Base-by-base conservation (phyloP, 2,888 invertebrate species). In the Bombyx huttoni region DNA sequence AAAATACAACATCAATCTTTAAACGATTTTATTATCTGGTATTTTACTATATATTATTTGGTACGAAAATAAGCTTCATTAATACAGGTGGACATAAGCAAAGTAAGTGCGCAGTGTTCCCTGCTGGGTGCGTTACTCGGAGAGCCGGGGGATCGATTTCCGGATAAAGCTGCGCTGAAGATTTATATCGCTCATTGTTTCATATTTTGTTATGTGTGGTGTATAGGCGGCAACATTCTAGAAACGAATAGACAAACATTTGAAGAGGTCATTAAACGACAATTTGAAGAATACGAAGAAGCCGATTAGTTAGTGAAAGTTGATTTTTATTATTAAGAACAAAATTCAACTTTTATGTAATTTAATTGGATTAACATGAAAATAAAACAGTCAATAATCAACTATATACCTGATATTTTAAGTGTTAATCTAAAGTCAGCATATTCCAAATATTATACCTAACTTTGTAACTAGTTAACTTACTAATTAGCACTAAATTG, bases 121-220 rank as follows among this genome's bases (percentile, higher is more conserved):
- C 81, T 97, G 1, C 73, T 96, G 59, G 91, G 94, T 51, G 92
- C 94, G 1, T 81, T 95, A 54, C 73, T 96, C 7, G 80, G 89
- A 33, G 91, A 91, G 57, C 91, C 92, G 0, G 91, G 91, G 0
- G 89, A 90, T 0, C 80, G 91, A 7, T 89, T 91, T 61, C 75
- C 87, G 0, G 93, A 93, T 54, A 92, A 92, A 57, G 88, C 89
- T 8, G 89, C 90, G 54, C 78, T 93, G 0, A 90, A 91, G 63
- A 81, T 85, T 7, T 91, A 95, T 58, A 72, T 97, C 0, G 91
- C 91, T 2, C 94, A 96, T 66, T 91, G 93, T 34, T 97, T 96
- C 69, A 84, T 95, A 35, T 96, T 96, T 82, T 90, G 93, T 49
- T 94, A 94, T 65, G 78, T 96, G 0, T 98, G 97, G 97, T 90